Percentiles rank a stretch among this genome's conserved stretches.
These are phyloP conservation scores for Listronotus bonariensis DNA, from an alignment of 1,140 invertebrate species.

Conservation along the genomic window DNA sequence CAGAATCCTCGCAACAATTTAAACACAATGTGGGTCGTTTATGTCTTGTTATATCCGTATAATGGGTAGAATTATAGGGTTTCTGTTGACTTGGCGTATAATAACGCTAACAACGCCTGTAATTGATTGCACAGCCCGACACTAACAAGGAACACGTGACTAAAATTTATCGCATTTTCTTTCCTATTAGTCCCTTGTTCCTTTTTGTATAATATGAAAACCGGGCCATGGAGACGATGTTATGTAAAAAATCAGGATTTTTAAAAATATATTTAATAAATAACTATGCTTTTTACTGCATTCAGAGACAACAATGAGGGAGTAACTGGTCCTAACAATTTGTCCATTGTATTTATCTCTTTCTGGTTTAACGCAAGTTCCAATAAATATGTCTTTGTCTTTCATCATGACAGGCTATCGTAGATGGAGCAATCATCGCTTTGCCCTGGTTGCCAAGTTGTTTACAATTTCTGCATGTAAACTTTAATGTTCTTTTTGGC, in stretches of 20 bases:
- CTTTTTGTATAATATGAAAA: background rate
- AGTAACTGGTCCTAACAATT: no score
- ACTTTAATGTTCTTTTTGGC: no score
- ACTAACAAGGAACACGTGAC: conserved; percentile 30
- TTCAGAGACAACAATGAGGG: no score
- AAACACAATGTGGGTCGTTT: conserved; percentile 30
- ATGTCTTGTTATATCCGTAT: conserved; percentile 35
- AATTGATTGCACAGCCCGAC: conserved; percentile 30
- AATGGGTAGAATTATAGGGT: conserved; percentile 33
- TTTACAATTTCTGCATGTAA: no score
- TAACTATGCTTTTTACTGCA: no score
- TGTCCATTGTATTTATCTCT: no score
- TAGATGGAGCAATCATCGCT: no score
- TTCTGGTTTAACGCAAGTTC: no score
- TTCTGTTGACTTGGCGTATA: conserved; percentile 34
- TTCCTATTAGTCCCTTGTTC: conserved; percentile 13
- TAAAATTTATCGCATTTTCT: conserved; percentile 10
- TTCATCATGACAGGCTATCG: no score
- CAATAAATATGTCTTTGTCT: no score
- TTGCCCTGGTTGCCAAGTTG: no score
- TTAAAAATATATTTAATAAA: no score
- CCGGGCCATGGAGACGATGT: background rate
- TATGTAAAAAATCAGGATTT: background rate
- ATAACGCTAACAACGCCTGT: conserved; percentile 34
- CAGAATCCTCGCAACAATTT: conserved; percentile 19